Conservation (phyloP, 1,140 invertebrate genomes). For the Chironomus tepperi region DNA sequence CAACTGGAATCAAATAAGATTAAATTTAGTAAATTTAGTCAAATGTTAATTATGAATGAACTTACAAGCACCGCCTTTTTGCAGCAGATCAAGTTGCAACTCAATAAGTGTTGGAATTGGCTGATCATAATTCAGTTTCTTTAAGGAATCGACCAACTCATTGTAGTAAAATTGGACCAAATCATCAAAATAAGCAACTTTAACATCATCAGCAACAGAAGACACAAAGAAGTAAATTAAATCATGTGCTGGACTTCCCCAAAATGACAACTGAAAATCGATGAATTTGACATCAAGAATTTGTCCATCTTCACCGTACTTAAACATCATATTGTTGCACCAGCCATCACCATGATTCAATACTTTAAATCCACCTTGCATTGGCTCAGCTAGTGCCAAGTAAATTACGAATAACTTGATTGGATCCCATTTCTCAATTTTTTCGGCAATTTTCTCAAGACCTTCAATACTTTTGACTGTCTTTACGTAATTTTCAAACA, state of each 20-base stretch:
- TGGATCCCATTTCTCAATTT: background rate
- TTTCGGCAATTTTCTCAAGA: background rate
- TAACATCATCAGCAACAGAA: background rate
- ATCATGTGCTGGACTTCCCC: background rate
- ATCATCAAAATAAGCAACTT: background rate
- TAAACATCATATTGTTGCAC: constrained; percentile 58
- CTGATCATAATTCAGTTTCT: background rate
- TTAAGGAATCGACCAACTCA: background rate
- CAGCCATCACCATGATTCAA: constrained; percentile 49
- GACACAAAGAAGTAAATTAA: background rate
- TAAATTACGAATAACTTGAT: background rate
- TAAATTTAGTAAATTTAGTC: background rate
- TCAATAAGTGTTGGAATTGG: background rate
- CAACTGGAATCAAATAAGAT: background rate
- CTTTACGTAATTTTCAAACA: background rate
- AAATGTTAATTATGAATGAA: background rate
- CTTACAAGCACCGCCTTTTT: background rate
- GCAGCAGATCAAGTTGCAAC: background rate
- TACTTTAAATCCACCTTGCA: background rate
- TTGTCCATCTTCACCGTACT: constrained; percentile 44
- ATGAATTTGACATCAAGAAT: constrained; percentile 29
- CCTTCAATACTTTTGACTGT: background rate
- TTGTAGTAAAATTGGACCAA: background rate
- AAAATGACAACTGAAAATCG: background rate
- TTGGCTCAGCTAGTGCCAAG: background rate